Evolutionary conservation across 2,113 vertebrate species (phyloP), one percentile per base, ranked within the genome.

Genomic region (Cisticola juncidis): DNA sequence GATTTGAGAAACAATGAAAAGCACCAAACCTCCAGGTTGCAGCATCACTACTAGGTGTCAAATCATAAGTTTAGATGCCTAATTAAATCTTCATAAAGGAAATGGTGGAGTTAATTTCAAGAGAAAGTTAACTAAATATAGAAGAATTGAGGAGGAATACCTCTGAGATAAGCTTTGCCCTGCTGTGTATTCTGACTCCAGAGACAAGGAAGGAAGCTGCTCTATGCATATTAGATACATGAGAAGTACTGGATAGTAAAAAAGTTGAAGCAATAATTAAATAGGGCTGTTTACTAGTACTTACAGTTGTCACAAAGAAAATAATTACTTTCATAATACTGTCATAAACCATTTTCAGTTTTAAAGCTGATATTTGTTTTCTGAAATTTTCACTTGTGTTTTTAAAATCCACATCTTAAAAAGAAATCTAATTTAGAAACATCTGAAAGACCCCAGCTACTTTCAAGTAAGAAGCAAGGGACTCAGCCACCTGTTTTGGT

Each of bases 31-130:
- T 81, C 36, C 68, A 57, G 29, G 81, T 6, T 83, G 29, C 54
- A 77, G 28, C 68, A 88, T 42, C 4, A 0, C 48, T 76, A 81
- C 70, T 54, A 54, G 57, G 35, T 90, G 61, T 94, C 81, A 91
- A 38, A 57, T 36, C 28, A 12, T 47, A n/a, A 76, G 10, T 70
- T 96, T 79, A 95, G 35, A 42, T 56, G 26, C 38, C 87, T 92
- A 77, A 87, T 85, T 81, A 94, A 86, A 81, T 92, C 70, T 83
- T 96, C 53, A 83, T 70, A 74, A 84, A 88, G 48, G 25, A 13
- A 61, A 74, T 8, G 14, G 40, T 92, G 21, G 29, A 85, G 80
- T 86, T 35, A 85, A 86, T 64, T 71, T 45, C 38, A 68, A 16
- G 11, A 80, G 45, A 25, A 91, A 20, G 8, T 76, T 79, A 86